Evolutionary conservation across 1,140 invertebrate genomes (phyloP), one percentile per base, ranked within the genome.

Genomic region (Eurosta solidaginis): DNA sequence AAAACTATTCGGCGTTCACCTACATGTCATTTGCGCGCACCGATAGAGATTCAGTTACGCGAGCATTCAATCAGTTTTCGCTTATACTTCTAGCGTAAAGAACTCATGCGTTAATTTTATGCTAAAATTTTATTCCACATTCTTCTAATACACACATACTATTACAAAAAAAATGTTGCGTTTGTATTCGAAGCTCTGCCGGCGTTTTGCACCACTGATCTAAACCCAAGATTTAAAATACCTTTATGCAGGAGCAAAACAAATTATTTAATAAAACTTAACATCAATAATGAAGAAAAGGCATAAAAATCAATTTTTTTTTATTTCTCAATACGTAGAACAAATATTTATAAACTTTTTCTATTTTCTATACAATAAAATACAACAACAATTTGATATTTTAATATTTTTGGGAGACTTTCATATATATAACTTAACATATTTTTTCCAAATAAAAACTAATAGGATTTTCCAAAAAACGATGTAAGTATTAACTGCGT

Each of bases 331-430:
- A 42, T 42, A 68, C 36, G 40, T 40, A 68, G 20, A 68, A 68
- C 40, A 40, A 29, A 68, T 33, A 36, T 68, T 68, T 68, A 68
- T 68, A 85, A 85, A 85, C 82, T 85, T 84, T n/a, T 85, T 85
- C 83, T 85, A 85, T 85, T 85, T 85, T 85, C 85, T 85, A 85
- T 85, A 85, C 84, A 84, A 83, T 84, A 77, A 84, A 84, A 79
- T 81, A 82, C 76, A 80, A 81, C 44, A 76, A 76, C 20, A 76
- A 74, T 74, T 74, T 74, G 40, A 74, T 74, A 74, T 27, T 29
- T 6, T 29, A 45, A 74, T 74, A 45, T 74, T 74, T 74, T 74
- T 74, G n/a, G 59, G 59, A 74, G 44, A 74, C 73, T 74, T 74
- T 29, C 73, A 74, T 74, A 40, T 10, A 59, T 47, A 45, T 75